Evolutionary conservation across 2,888 invertebrate genomes (phyloP), one percentile per base, ranked within the genome.

Genomic region (Synergus japonicus): DNA sequence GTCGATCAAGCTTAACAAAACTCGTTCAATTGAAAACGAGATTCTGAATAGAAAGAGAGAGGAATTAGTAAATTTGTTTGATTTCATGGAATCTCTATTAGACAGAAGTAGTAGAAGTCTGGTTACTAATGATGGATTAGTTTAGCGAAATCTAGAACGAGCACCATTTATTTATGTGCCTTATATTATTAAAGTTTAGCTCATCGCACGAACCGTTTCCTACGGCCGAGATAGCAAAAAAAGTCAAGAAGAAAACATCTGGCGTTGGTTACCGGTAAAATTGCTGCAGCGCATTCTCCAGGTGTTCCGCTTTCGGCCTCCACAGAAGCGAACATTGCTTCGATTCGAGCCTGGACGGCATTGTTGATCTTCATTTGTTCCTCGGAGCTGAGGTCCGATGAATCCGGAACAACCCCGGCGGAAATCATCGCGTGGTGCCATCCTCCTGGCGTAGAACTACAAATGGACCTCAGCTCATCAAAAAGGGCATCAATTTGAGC

Each of bases 291-390:
- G 63, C 89, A 90, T 84, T 91, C 91, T 44, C 90, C 90, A 18
- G 91, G 89, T 78, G 87, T 88, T 79, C 90, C 89, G 84, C 85
- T 89, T 85, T 92, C 92, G 65, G 92, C 92, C 81, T 92, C 92
- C 78, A 92, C 92, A 49, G 92, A 91, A 64, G 92, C 92, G 89
- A 97, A 97, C 95, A 97, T 96, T 87, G 96, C 95, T 90, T 97
- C 97, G 92, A 97, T 97, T 87, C 96, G 95, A 18, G 96, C 97
- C 91, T 97, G 97, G 2, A 97, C 97, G 78, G 95, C 95, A 88
- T 96, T 96, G 86, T 94, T 95, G 54, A 94, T 93, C 80, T 88
- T 90, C 87, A 85, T 89, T 83, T 91, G 90, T 67, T 91, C 90
- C 43, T 93, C 86, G 1, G 85, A 86, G 44, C 83, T 78, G 22